Evolutionary conservation across 1,140 invertebrate species (phyloP).

Genomic region (Acyrthosiphon pisum): DNA sequence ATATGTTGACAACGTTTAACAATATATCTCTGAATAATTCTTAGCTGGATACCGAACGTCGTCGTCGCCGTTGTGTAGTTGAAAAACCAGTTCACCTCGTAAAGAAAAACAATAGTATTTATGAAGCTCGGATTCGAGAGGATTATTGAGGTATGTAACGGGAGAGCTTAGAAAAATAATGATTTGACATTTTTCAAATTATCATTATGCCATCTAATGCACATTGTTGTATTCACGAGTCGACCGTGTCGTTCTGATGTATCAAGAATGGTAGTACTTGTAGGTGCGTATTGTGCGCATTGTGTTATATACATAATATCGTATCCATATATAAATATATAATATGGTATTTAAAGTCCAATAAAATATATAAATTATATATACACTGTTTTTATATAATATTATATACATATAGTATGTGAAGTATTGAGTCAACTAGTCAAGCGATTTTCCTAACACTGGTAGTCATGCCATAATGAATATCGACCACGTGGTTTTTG

Average conservation of each 20-base stretch:
- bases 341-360: background rate
- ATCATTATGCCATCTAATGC: slow-evolving; percentile 8
- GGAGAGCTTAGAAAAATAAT: slow-evolving; percentile 18
- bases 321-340: background rate
- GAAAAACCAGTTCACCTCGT: slow-evolving; percentile 21
- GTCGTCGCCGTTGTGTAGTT: background rate
- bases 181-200: slow-evolving; percentile 14
- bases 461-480: background rate
- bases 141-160: background rate
- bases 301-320: background rate
- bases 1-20: slow-evolving; percentile 8
- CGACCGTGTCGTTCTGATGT: background rate
- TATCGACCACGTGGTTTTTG: too few relatives aligned
- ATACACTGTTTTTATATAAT: background rate
- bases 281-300: background rate
- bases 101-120: slow-evolving; percentile 25
- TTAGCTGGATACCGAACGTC: background rate
- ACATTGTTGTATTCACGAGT: background rate
- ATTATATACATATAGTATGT: background rate
- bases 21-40: background rate
- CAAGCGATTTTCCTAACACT: background rate
- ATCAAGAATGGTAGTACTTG: background rate
- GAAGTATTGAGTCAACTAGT: background rate
- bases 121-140: slow-evolving; percentile 11
- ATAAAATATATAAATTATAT: background rate